Conservation (phyloP, 2,113 vertebrate genomes). For the Trematocara zebra region DNA sequence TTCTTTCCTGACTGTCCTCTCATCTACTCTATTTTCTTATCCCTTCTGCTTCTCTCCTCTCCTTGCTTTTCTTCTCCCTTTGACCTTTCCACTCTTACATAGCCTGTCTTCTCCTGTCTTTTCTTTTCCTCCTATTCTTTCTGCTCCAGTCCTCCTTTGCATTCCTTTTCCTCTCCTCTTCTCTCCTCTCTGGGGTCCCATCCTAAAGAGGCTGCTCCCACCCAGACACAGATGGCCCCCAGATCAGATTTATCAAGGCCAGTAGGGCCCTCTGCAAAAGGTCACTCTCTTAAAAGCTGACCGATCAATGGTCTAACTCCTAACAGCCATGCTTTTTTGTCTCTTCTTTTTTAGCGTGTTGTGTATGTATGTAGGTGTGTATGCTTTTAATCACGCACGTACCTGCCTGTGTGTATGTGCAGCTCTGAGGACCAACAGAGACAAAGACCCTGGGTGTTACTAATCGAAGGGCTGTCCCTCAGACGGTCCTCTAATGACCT, state of each 20-base stretch:
- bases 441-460: conserved; percentile 50
- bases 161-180: not conserved
- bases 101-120: not conserved
- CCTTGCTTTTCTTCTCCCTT: conserved; percentile 9
- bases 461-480: conserved; percentile 68
- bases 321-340: conserved; percentile 57
- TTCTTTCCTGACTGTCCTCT: not conserved
- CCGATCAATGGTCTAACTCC: conserved; percentile 76
- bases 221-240: conserved; percentile 82
- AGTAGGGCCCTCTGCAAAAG: conserved; percentile 83
- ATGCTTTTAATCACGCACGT: conserved; percentile 3
- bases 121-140: not conserved
- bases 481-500: conserved; percentile 63
- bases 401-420: conserved; percentile 15
- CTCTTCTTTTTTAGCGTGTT: not conserved
- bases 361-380: conserved; percentile 29
- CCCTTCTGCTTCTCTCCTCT: not conserved
- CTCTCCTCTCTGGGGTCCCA: conserved; percentile 77
- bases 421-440: conserved; percentile 31
- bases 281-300: conserved; percentile 87
- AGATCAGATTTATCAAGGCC: conserved; percentile 90
- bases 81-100: conserved; percentile 26
- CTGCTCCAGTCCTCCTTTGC: not conserved
- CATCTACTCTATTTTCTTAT: not conserved
- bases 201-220: conserved; percentile 73